Evolutionary conservation across 1,140 invertebrate species (phyloP).

Genomic region (Chrysoperla carnea): DNA sequence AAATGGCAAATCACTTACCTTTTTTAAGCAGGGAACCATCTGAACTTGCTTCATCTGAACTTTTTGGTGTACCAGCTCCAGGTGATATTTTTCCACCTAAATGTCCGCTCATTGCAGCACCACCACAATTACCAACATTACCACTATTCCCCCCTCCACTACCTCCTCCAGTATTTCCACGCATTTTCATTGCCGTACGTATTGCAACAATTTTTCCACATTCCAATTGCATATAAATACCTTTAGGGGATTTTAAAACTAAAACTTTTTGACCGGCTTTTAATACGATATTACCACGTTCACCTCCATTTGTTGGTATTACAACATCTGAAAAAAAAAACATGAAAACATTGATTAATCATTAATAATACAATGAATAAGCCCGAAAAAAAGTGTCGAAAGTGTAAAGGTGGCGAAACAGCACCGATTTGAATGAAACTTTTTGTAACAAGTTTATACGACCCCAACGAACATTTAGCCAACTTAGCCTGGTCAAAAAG

Average conservation of each 20-base stretch:
- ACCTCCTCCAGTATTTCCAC: conserved; percentile 38
- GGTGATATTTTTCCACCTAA: conserved; percentile 14
- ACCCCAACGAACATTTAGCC: too few relatives aligned
- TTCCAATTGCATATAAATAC: conserved; percentile 87
- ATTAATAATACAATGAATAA: not conserved
- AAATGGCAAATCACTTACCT: not conserved
- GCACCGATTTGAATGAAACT: too few relatives aligned
- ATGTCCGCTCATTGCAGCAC: conserved; percentile 32
- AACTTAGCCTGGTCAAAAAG: too few relatives aligned
- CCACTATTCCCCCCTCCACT: conserved; percentile 30
- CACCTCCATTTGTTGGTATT: conserved; percentile 80
- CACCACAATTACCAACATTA: conserved; percentile 22
- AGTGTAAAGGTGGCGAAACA: too few relatives aligned
- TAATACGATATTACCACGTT: conserved; percentile 67
- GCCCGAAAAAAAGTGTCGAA: too few relatives aligned
- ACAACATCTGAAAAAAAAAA: conserved; percentile 55
- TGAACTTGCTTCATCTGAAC: not conserved
- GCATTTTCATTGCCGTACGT: conserved; percentile 53
- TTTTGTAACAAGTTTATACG: too few relatives aligned
- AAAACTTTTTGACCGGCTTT: conserved; percentile 86
- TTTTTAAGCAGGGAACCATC: not conserved
- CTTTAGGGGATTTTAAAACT: conserved; percentile 86
- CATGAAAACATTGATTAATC: not conserved
- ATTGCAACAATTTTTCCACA: conserved; percentile 96
- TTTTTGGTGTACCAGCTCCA: not conserved